Base-by-base conservation (phyloP, 2,888 invertebrate species). In the Harpalus rufipes region DNA sequence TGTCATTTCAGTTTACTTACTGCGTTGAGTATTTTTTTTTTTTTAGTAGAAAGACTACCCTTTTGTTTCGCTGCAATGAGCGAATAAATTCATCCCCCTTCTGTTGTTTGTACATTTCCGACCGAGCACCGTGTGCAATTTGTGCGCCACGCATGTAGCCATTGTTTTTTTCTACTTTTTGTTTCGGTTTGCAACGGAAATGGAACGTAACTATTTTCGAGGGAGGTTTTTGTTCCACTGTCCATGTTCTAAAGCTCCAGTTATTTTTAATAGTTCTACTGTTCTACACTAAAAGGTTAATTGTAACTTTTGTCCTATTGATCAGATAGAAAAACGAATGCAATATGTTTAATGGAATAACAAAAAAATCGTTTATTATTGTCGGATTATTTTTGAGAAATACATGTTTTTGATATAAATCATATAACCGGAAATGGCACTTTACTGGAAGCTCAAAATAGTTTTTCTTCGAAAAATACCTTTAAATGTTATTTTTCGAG, bases 121-220 rank as follows among this genome's bases (percentile, higher is more conserved):
- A 14, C 14, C 39, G 41, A n/a, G 39, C 6, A 7, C n/a, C 5
- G 41, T 7, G 14, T 32, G 16, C 68, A 72, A 72, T 72, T 72
- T 72, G 68, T 74, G 63, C 18, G 44, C 72, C 72, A 74, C 72
- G 44, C 21, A 74, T 74, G 72, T 74, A 18, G 72, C 41, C 41
- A 8, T 44, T 44, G 44, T 44, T 74, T 74, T 72, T 74, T 16
- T 68, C n/a, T 44, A 44, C 12, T 41, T 74, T 44, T 44, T 44
- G 41, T 44, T 16, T 41, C 68, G 12, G 68, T 39, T 63, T 68
- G 39, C 21, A 16, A 10, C 18, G 72, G 72, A 41, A 74, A 74
- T 74, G 16, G 44, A 74, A 74, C 44, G 44, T 74, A 44, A 74
- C 72, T 74, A 74, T 74, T 74, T 74, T 44, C 16, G 4, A 10